A percentile compares a stretch with the other conserved stretches of the same genome.
Evolutionary conservation across 2,113 vertebrate genomes (phyloP).

Genomic region (Uropsilus gracilis): DNA sequence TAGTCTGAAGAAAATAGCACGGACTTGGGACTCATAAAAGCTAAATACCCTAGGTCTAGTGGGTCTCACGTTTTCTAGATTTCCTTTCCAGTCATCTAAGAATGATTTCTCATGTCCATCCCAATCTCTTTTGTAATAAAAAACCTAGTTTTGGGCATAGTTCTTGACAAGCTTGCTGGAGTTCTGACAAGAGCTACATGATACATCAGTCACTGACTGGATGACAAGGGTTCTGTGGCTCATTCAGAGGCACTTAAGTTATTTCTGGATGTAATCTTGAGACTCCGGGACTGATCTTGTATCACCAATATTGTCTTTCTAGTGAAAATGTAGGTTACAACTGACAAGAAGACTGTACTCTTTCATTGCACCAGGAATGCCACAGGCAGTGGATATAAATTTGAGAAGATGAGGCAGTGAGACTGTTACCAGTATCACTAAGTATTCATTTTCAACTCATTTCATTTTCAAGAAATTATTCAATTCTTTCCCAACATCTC

Average conservation of each 20-base stretch:
- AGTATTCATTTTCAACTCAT: neutral
- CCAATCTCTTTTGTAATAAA: neutral
- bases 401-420: neutral
- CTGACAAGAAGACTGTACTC: too few relatives aligned
- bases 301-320: neutral
- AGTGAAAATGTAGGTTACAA: neutral
- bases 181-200: neutral
- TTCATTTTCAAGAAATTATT: too few relatives aligned
- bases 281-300: neutral
- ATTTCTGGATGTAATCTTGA: neutral
- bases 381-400: too few relatives aligned
- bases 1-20: conserved; percentile 53
- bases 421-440: neutral
- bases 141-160: neutral
- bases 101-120: conserved; percentile 14
- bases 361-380: neutral
- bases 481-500: neutral
- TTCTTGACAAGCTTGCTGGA: neutral
- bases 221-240: neutral
- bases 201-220: neutral
- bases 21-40: conserved; percentile 59
- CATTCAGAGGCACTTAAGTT: neutral
- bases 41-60: conserved; percentile 24
- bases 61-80: conserved; percentile 46
- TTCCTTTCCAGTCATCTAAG: neutral